Conservation (phyloP, 1,140 invertebrate species). For the Hyles euphorbiae region DNA sequence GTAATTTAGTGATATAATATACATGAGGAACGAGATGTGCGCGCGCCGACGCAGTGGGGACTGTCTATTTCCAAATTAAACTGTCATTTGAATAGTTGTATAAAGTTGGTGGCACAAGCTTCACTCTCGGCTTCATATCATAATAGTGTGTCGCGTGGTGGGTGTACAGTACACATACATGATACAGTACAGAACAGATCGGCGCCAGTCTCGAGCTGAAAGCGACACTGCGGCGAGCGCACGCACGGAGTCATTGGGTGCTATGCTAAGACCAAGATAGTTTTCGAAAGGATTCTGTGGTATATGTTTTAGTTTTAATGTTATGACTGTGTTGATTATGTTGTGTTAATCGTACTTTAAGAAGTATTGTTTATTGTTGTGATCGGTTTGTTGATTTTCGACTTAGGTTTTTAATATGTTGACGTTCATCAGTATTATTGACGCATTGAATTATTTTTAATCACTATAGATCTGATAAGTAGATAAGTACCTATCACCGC, state of each 20-base stretch:
- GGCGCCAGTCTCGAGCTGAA: not conserved
- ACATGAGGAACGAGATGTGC: slow-evolving; percentile 10
- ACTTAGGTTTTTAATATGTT: too few species aligned
- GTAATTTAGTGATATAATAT: slow-evolving; percentile 18
- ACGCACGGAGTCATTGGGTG: slow-evolving; percentile 36
- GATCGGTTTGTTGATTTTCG: too few species aligned
- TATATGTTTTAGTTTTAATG: not conserved
- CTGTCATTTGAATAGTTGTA: too few species aligned
- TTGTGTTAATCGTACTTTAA: not conserved
- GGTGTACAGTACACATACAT: not conserved
- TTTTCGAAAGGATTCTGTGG: slow-evolving; percentile 16
- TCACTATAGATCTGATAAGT: not conserved
- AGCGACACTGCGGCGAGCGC: slow-evolving; percentile 1
- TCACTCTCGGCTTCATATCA: too few species aligned
- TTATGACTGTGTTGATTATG: not conserved
- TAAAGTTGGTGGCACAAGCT: too few species aligned
- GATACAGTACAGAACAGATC: slow-evolving; percentile 7
- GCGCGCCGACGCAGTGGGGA: slow-evolving; percentile 3
- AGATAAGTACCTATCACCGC: too few species aligned
- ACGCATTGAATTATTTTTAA: not conserved
- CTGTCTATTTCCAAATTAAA: too few species aligned
- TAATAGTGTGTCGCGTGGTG: not conserved
- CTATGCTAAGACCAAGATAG: slow-evolving; percentile 58
- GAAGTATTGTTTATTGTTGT: too few species aligned
- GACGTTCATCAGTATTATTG: slow-evolving; percentile 11